Evolutionary conservation across 2,113 vertebrate genomes (phyloP).

Genomic region (Myanophis thanlyinensis): DNA sequence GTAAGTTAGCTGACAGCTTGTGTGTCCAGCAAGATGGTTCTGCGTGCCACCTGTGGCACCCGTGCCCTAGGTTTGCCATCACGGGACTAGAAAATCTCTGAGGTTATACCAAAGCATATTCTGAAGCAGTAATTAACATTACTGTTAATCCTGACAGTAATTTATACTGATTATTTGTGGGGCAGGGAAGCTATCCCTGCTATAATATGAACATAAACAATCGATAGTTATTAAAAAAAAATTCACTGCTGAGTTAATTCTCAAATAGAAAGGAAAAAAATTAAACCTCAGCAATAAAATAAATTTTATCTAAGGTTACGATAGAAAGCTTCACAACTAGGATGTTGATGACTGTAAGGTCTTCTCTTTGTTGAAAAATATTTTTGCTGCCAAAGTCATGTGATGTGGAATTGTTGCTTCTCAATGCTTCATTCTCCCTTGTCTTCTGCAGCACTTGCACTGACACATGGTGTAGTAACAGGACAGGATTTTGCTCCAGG

Average conservation of each 20-base stretch:
- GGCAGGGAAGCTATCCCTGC: neutral
- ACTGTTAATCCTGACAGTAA: too few relatives aligned
- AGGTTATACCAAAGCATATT: neutral
- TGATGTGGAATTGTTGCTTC: neutral
- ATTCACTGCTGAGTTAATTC: neutral
- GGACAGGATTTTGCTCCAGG: neutral
- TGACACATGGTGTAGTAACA: neutral
- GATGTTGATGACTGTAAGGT: neutral
- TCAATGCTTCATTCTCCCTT: neutral
- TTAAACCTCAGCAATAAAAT: neutral
- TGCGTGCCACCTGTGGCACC: too few relatives aligned
- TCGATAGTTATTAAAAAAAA: neutral
- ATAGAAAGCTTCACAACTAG: neutral
- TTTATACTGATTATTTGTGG: neutral
- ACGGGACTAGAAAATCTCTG: neutral
- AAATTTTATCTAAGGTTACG: neutral
- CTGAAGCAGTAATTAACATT: too few relatives aligned
- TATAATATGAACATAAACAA: neutral
- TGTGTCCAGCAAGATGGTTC: too few relatives aligned
- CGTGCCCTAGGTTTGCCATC: too few relatives aligned
- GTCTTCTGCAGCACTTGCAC: neutral
- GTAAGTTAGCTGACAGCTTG: too few relatives aligned
- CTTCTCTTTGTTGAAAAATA: too few relatives aligned
- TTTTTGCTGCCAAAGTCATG: neutral
- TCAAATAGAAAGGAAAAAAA: neutral